Conservation (phyloP, 2,113 vertebrate species). For the Callipepla californica region DNA sequence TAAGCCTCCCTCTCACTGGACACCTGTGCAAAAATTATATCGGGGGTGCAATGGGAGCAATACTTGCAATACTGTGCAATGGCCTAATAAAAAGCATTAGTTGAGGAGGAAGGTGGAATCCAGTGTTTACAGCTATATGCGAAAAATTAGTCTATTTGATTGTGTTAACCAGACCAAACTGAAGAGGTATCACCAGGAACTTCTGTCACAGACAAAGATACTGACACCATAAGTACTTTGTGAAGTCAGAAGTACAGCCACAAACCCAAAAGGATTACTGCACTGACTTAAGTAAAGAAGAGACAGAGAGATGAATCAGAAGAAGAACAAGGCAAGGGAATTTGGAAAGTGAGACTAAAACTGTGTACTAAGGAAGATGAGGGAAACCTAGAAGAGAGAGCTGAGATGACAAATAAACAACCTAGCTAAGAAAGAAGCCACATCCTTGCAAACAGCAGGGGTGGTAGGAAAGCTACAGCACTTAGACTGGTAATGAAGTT, state of each 20-base stretch:
- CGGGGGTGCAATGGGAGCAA: no score
- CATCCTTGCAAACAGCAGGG: background rate
- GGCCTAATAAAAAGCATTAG: background rate
- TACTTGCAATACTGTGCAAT: background rate
- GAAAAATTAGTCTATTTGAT: background rate
- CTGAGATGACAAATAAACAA: background rate
- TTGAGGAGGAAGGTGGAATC: background rate
- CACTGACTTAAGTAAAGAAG: background rate
- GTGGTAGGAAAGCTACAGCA: background rate
- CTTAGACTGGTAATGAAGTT: background rate
- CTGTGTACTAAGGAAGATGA: background rate
- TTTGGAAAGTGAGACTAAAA: background rate
- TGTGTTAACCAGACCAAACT: background rate
- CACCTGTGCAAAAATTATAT: accelerated
- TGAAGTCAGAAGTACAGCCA: background rate
- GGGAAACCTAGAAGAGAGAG: background rate
- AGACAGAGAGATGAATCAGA: background rate
- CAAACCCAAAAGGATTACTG: background rate
- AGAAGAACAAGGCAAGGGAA: background rate
- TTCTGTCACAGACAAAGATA: accelerated
- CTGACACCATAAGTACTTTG: accelerated
- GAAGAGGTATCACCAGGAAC: background rate
- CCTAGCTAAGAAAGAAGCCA: background rate
- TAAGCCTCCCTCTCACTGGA: background rate
- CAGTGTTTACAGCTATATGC: accelerated